phyloP scores from a whole-genome alignment of 1,140 invertebrate genomes.

The Scaptodrosophila lebanonensis region DNA sequence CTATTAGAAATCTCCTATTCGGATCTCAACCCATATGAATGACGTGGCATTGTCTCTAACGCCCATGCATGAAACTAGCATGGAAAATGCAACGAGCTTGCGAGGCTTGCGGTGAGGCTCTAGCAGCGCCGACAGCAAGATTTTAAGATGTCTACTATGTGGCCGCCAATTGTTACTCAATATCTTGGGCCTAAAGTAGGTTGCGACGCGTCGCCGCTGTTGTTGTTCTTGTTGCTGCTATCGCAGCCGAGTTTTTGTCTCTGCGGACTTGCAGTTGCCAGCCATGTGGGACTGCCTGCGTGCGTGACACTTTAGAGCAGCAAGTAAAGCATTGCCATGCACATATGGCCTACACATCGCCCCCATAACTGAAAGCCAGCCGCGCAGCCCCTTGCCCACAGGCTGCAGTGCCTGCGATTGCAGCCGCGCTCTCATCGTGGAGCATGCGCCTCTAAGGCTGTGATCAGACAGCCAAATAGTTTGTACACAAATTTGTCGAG shows the following conservation, averaged over 20 bases:
- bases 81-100: not conserved
- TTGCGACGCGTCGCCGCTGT: conserved; percentile 30
- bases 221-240: conserved; percentile 18
- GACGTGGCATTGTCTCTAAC: no score
- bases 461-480: no score
- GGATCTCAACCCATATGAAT: no score
- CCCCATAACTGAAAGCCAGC: conserved; percentile 58
- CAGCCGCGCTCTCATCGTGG: conserved; percentile 8
- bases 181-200: conserved; percentile 55
- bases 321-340: conserved; percentile 12
- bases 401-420: conserved; percentile 52
- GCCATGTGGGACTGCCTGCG: conserved; percentile 24
- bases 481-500: no score
- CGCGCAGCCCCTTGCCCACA: conserved; percentile 38
- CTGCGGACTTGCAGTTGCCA: conserved; percentile 28
- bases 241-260: conserved; percentile 11
- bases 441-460: conserved; percentile 3
- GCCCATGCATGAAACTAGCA: no score
- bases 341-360: conserved; percentile 66
- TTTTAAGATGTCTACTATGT: no score
- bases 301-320: conserved; percentile 51
- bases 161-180: conserved; percentile 57
- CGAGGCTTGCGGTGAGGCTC: conserved; percentile 8
- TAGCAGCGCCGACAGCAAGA: not conserved
- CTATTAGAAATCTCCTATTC: no score